These are phyloP conservation scores for Achatina immaculata DNA, from an alignment of 1,140 invertebrate species.

Conservation along the genomic window DNA sequence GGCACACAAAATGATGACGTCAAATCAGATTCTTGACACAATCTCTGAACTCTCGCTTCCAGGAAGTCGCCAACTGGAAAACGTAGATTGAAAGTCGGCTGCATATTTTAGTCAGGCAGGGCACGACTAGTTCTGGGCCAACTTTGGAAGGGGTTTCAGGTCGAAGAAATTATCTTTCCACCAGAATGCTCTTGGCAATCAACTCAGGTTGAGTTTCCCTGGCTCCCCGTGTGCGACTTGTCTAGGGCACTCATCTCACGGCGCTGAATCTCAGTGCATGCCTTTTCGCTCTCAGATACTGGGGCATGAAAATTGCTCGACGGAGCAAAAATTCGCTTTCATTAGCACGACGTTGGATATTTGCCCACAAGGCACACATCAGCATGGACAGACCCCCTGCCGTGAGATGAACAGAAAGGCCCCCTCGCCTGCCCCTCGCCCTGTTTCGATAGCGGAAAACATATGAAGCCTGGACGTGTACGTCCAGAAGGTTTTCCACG, in stretches of 20 bases:
- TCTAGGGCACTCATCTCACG: background rate
- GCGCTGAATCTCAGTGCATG: background rate
- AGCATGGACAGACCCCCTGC: background rate
- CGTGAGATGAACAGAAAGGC: background rate
- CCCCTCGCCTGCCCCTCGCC: background rate
- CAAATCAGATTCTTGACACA: constrained; percentile 32
- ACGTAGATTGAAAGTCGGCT: constrained; percentile 15
- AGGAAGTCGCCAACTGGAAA: background rate
- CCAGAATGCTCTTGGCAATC: constrained; percentile 25
- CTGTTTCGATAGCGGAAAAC: constrained; percentile 13
- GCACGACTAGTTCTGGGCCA: background rate
- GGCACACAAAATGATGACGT: constrained; percentile 32
- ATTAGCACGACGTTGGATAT: constrained; percentile 28
- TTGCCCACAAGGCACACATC: background rate
- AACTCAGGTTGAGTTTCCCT: constrained; percentile 14
- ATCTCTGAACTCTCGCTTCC: constrained; percentile 14
- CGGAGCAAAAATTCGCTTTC: constrained; percentile 31
- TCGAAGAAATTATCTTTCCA: constrained; percentile 34
- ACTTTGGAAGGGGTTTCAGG: background rate
- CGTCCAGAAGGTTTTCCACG: background rate
- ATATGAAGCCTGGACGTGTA: background rate
- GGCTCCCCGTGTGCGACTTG: background rate
- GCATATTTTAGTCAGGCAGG: background rate
- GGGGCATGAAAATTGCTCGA: constrained; percentile 23
- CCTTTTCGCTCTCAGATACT: constrained; percentile 14